These are phyloP conservation scores for Platichthys stellatus DNA, from an alignment of 2,113 vertebrate species.

Conservation along the genomic window DNA sequence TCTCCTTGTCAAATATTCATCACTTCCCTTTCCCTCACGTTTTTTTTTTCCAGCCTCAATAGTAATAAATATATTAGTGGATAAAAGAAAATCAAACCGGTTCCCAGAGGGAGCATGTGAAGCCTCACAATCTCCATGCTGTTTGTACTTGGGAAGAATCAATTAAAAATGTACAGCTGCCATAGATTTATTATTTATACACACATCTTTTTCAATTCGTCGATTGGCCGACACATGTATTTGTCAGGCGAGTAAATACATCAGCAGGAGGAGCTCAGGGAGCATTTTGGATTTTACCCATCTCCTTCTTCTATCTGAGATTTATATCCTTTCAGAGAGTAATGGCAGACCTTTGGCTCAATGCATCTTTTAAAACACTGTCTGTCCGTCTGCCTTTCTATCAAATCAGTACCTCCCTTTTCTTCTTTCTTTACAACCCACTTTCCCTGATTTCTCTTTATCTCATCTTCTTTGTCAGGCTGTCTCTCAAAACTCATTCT, in stretches of 20 bases:
- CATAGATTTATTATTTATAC: slow-evolving; percentile 78
- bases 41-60: slow-evolving; percentile 66
- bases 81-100: slow-evolving; percentile 72
- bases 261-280: neutral
- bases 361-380: slow-evolving; percentile 9
- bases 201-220: slow-evolving; percentile 57
- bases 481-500: slow-evolving; percentile 16
- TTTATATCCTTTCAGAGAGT: slow-evolving; percentile 13
- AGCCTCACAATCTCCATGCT: slow-evolving; percentile 73
- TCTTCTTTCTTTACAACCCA: neutral
- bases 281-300: slow-evolving; percentile 12
- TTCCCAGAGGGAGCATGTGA: slow-evolving; percentile 54
- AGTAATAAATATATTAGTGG: slow-evolving; percentile 74
- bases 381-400: slow-evolving; percentile 13
- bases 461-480: neutral
- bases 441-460: neutral
- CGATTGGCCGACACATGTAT: slow-evolving; percentile 52
- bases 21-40: slow-evolving; percentile 35
- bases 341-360: slow-evolving; percentile 6
- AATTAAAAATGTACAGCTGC: slow-evolving; percentile 81
- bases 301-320: neutral
- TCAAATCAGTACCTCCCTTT: neutral
- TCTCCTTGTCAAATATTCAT: slow-evolving; percentile 71
- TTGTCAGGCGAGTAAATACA: slow-evolving; percentile 61
- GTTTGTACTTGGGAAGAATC: slow-evolving; percentile 78